phyloP scores from a whole-genome alignment of 2,888 invertebrate genomes.

The Falcaria lacertinaria region DNA sequence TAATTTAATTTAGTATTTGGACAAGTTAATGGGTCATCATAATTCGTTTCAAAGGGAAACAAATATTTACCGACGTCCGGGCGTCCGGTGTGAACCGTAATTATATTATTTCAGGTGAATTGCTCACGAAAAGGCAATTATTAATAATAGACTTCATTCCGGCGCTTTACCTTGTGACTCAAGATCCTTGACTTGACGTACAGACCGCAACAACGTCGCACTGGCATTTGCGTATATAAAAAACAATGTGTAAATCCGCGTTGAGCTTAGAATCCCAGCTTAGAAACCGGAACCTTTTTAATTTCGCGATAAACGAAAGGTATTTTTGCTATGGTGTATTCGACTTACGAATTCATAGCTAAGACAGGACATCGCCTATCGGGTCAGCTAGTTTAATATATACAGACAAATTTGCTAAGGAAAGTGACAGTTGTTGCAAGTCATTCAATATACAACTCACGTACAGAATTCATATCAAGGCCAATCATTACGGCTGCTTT shows the following conservation, averaged over 20 bases:
- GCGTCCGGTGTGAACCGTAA: slow-evolving; percentile 17
- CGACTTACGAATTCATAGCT: too few relatives aligned
- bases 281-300: too few relatives aligned
- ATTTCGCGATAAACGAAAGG: too few relatives aligned
- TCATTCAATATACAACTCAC: slow-evolving; percentile 10
- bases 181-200: background rate
- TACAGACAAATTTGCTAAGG: too few relatives aligned
- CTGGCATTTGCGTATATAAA: too few relatives aligned
- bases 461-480: slow-evolving; percentile 15
- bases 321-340: too few relatives aligned
- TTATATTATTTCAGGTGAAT: slow-evolving; percentile 17
- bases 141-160: slow-evolving; percentile 8
- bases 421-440: background rate
- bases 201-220: too few relatives aligned
- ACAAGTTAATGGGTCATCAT: slow-evolving; percentile 3
- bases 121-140: slow-evolving; percentile 21
- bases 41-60: slow-evolving; percentile 12
- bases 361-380: too few relatives aligned
- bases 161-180: slow-evolving; percentile 14
- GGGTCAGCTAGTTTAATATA: too few relatives aligned
- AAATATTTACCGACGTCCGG: slow-evolving; percentile 9
- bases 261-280: too few relatives aligned
- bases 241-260: too few relatives aligned
- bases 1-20: background rate
- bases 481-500: slow-evolving; percentile 16